Conservation (phyloP, 2,113 vertebrate genomes). For the Gorsachius goisagi region DNA sequence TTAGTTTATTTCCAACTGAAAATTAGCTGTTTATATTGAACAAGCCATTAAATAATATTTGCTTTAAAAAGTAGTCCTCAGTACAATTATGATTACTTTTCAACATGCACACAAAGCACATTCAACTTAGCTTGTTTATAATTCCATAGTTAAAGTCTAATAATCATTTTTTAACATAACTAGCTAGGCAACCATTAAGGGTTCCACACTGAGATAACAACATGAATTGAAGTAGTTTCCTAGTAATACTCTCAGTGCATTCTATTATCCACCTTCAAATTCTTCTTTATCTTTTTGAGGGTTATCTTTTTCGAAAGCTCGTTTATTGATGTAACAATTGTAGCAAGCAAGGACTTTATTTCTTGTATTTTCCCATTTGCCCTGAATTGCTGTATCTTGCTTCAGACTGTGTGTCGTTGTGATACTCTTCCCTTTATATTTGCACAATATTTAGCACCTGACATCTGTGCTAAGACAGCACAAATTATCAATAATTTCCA, state of each 20-base stretch:
- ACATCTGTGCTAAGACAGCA: background rate
- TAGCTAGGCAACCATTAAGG: background rate
- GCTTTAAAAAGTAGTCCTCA: background rate
- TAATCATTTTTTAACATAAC: background rate
- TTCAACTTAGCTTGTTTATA: background rate
- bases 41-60: background rate
- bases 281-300: background rate
- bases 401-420: background rate
- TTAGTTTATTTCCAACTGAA: no score
- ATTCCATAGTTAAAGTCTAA: background rate
- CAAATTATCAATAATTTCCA: background rate
- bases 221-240: background rate
- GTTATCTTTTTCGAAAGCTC: background rate
- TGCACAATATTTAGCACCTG: background rate
- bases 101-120: background rate
- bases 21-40: background rate
- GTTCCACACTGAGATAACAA: background rate
- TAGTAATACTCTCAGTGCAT: background rate
- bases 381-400: background rate
- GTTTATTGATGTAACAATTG: background rate
- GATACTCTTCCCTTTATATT: background rate
- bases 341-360: background rate
- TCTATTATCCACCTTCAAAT: background rate
- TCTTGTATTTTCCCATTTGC: background rate
- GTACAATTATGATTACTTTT: background rate